Percentiles rank a stretch among this genome's conserved stretches.
Conservation (phyloP, 2,113 vertebrate genomes). For the Emydura subglobosa region DNA sequence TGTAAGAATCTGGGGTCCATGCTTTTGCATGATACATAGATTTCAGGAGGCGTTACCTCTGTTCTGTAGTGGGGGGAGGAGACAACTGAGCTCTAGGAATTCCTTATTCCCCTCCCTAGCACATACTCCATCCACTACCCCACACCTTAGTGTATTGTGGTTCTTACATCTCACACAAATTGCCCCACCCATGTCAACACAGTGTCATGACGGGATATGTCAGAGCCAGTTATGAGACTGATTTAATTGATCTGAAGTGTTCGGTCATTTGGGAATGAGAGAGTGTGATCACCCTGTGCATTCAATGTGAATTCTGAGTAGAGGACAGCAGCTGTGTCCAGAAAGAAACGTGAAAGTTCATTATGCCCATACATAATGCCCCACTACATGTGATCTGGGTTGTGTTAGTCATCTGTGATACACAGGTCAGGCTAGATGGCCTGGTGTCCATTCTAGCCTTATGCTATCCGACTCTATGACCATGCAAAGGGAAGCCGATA, state of each 20-base stretch:
- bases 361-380: not conserved
- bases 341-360: not conserved
- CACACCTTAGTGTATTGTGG: not conserved
- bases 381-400: not conserved
- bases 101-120: too few species aligned
- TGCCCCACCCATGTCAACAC: not conserved
- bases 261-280: too few species aligned
- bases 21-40: not conserved
- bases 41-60: too few species aligned
- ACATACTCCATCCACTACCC: too few species aligned
- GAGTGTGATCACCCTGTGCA: not conserved
- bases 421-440: too few species aligned
- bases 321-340: not conserved
- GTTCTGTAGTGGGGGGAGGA: too few species aligned
- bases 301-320: not conserved
- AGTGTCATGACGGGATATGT: too few species aligned
- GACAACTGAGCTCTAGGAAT: too few species aligned
- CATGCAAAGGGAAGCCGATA: not conserved
- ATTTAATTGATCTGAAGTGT: too few species aligned
- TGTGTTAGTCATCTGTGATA: too few species aligned
- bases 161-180: not conserved
- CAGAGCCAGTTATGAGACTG: not conserved
- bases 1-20: not conserved
- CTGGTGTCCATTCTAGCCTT: too few species aligned
- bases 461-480: not conserved